These are phyloP conservation scores for Pelochelys cantorii DNA, from an alignment of 2,797 vertebrate genomes.

Conservation along the genomic window DNA sequence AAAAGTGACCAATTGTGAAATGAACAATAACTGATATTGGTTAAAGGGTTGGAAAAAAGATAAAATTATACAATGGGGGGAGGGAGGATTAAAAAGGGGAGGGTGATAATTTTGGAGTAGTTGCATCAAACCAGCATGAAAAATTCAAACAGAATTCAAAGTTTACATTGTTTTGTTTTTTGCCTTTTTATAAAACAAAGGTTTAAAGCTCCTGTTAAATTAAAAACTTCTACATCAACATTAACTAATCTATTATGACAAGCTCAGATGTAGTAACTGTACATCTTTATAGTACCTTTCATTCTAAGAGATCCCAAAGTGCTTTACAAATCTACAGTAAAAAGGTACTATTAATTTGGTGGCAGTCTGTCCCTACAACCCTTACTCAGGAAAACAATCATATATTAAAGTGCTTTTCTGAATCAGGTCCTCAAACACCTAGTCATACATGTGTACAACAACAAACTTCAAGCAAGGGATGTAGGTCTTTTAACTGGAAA, in stretches of 20 bases:
- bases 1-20: background rate
- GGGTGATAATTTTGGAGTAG: background rate
- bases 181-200: background rate
- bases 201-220: background rate
- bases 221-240: background rate
- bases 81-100: too few relatives aligned
- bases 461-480: background rate
- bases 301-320: background rate
- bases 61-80: too few relatives aligned
- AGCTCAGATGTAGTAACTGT: background rate
- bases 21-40: background rate
- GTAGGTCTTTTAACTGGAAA: background rate
- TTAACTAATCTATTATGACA: background rate
- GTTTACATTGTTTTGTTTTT: background rate
- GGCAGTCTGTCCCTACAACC: background rate
- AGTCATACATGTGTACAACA: background rate
- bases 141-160: background rate
- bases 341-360: background rate
- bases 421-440: background rate
- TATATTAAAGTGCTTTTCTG: background rate
- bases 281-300: rapidly evolving
- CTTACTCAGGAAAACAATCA: background rate
- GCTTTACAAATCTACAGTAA: background rate
- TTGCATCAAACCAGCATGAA: background rate
- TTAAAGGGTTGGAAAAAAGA: background rate